Percentiles rank a stretch among this genome's conserved stretches.
These are phyloP conservation scores for Siniperca chuatsi DNA, from an alignment of 2,113 vertebrate genomes.

Conservation along the genomic window DNA sequence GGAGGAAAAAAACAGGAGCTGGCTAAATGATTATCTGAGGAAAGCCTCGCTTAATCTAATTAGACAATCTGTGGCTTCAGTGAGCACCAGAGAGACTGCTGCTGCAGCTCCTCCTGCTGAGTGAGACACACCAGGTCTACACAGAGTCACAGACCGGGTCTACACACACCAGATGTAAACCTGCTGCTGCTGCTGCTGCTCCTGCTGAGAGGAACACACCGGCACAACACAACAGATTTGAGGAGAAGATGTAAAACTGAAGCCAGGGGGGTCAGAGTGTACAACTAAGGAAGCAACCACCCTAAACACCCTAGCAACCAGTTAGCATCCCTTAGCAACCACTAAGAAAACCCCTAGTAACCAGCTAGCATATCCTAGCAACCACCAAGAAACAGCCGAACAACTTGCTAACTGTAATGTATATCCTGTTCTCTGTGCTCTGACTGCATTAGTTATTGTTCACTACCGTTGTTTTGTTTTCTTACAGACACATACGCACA, in stretches of 20 bases:
- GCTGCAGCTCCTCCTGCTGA: neutral
- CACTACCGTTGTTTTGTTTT: slow-evolving; percentile 4
- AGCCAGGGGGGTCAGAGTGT: neutral
- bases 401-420: neutral
- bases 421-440: neutral
- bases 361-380: neutral
- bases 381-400: neutral
- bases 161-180: neutral
- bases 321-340: neutral
- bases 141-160: neutral
- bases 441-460: neutral
- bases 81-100: slow-evolving; percentile 62
- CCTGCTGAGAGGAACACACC: slow-evolving; percentile 13
- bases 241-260: neutral
- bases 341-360: neutral
- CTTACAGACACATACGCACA: neutral
- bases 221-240: neutral
- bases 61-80: slow-evolving; percentile 85
- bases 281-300: neutral
- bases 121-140: neutral
- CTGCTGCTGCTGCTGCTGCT: neutral
- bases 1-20: slow-evolving; percentile 83
- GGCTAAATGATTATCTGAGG: slow-evolving; percentile 91
- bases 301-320: neutral
- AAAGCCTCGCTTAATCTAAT: slow-evolving; percentile 94